Evolutionary conservation across 1,140 invertebrate species (phyloP).

Genomic region (Cryptotermes secundus): DNA sequence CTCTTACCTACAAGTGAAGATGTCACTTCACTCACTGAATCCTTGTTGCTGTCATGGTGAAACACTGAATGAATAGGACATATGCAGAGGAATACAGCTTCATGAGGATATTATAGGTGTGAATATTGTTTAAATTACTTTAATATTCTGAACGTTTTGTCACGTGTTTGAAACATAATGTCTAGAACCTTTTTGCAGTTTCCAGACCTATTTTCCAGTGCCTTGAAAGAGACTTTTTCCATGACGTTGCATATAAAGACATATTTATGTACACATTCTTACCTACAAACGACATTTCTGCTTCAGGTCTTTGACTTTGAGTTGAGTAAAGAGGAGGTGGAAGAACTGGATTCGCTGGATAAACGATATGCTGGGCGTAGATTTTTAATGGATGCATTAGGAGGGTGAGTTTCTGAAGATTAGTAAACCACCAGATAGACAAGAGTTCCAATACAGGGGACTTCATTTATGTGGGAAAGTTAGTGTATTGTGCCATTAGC

Average conservation of each 20-base stretch:
- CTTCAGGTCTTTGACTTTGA: constrained; percentile 25
- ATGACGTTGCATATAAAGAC: background rate
- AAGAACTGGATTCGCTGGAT: constrained; percentile 15
- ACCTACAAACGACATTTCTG: background rate
- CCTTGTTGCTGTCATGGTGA: no score
- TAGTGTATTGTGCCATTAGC: background rate
- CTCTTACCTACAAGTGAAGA: no score
- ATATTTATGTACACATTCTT: background rate
- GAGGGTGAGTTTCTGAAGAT: background rate
- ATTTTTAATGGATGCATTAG: background rate
- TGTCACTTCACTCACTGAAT: no score
- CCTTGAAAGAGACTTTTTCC: background rate
- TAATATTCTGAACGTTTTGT: background rate
- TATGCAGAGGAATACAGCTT: no score
- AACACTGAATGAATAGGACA: no score
- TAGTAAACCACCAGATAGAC: background rate
- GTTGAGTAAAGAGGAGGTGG: background rate
- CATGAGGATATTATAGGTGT: no score
- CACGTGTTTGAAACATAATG: background rate
- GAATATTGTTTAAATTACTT: no score
- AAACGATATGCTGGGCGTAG: background rate
- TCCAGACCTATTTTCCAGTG: background rate
- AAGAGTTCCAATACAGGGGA: background rate
- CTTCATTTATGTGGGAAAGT: background rate
- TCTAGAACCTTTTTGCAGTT: background rate